Conservation (phyloP, 2,888 invertebrate genomes). For the Eupeodes latifasciatus region DNA sequence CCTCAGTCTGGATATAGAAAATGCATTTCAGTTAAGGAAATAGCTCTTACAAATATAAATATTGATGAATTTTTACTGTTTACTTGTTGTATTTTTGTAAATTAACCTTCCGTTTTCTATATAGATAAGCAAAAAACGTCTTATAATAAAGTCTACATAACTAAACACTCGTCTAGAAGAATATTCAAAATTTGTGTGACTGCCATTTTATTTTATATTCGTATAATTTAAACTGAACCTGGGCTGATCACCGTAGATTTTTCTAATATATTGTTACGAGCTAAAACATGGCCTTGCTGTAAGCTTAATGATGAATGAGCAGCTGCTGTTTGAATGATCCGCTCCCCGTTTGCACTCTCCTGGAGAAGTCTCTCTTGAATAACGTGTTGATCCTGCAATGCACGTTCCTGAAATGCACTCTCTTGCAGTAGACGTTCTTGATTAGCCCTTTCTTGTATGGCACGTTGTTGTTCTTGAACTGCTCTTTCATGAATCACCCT, state of each 20-base stretch:
- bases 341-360: conserved; percentile 73
- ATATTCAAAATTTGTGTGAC: conserved; percentile 64
- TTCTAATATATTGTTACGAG: conserved; percentile 76
- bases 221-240: conserved; percentile 60
- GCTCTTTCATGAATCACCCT: conserved; percentile 74
- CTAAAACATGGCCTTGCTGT: conserved; percentile 76
- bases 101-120: too few relatives aligned
- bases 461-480: conserved; percentile 77
- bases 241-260: conserved; percentile 77
- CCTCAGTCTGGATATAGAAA: too few relatives aligned
- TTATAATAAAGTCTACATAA: conserved; percentile 51
- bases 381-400: conserved; percentile 76
- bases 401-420: conserved; percentile 75
- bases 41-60: too few relatives aligned
- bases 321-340: conserved; percentile 74
- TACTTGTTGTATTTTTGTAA: too few relatives aligned
- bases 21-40: too few relatives aligned
- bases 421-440: conserved; percentile 76
- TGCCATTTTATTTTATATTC: conserved; percentile 38
- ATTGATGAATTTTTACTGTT: too few relatives aligned
- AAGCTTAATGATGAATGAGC: conserved; percentile 77
- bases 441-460: conserved; percentile 73
- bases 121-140: too few relatives aligned
- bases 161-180: conserved; percentile 51
- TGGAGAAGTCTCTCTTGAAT: conserved; percentile 77